Conservation (phyloP, 2,113 vertebrate genomes). For the Opisthocomus hoazin region DNA sequence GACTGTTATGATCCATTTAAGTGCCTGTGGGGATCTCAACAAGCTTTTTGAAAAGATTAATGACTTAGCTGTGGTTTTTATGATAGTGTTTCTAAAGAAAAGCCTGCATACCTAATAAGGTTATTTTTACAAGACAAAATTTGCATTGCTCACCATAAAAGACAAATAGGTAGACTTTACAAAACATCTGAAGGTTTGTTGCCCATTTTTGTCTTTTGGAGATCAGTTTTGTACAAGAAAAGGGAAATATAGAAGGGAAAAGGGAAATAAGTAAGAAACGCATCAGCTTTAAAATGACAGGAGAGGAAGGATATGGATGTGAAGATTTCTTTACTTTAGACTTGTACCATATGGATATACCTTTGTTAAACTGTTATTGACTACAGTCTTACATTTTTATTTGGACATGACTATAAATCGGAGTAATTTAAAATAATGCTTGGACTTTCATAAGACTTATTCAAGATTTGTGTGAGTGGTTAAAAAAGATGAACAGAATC, state of each 20-base stretch:
- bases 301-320: neutral
- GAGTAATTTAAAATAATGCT: neutral
- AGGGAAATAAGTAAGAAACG: neutral
- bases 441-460: neutral
- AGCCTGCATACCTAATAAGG: constrained; percentile 54
- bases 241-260: neutral
- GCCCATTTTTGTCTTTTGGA: neutral
- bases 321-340: neutral
- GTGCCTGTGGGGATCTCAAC: constrained; percentile 60
- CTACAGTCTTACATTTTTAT: neutral
- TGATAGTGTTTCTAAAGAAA: constrained; percentile 58
- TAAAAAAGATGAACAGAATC: constrained; percentile 1
- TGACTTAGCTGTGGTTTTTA: constrained; percentile 65
- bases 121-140: constrained; percentile 55
- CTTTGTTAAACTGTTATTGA: neutral
- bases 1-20: constrained; percentile 65
- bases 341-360: neutral
- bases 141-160: constrained; percentile 35
- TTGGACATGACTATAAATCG: neutral
- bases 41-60: constrained; percentile 69
- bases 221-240: neutral
- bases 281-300: neutral
- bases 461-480: neutral
- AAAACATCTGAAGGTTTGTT: neutral
- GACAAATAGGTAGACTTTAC: constrained; percentile 2